These are phyloP conservation scores for Datnioides undecimradiatus DNA, from an alignment of 2,113 vertebrate species.

Conservation along the genomic window DNA sequence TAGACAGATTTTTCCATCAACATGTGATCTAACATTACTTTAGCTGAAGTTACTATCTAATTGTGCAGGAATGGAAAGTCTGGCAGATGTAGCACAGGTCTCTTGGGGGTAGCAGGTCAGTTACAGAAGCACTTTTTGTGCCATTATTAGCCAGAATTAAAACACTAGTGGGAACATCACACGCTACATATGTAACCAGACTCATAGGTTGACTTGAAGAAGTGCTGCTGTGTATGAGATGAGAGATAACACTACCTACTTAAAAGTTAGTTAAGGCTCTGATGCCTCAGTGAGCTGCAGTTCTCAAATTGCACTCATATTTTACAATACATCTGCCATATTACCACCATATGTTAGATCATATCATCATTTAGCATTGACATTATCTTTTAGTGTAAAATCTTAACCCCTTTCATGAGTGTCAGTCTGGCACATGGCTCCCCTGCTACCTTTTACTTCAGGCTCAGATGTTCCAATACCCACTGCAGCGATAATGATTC, in stretches of 20 bases:
- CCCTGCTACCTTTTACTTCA: constrained; percentile 21
- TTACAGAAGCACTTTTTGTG: not conserved
- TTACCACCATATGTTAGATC: constrained; percentile 24
- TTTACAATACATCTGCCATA: not conserved
- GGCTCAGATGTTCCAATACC: constrained; percentile 32
- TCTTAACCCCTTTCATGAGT: not conserved
- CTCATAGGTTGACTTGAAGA: not conserved
- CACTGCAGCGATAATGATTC: constrained; percentile 21
- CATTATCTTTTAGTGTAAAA: constrained; percentile 13
- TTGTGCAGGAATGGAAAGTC: not conserved
- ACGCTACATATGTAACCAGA: not conserved
- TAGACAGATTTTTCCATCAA: not conserved
- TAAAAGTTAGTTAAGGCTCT: constrained; percentile 12
- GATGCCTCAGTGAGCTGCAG: not conserved
- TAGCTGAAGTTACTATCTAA: not conserved
- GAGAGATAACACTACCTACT: not conserved
- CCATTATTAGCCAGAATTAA: too few relatives aligned
- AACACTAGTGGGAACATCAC: too few relatives aligned
- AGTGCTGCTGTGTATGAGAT: not conserved
- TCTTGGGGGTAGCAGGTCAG: too few relatives aligned
- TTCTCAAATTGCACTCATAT: not conserved
- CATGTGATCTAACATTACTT: not conserved
- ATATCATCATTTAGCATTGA: constrained; percentile 18
- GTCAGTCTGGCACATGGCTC: not conserved
- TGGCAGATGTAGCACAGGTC: not conserved